Percentiles rank a stretch among this genome's conserved stretches.
Conservation (phyloP, 2,797 vertebrate species). For the Gymnoscopelus microlampas region DNA sequence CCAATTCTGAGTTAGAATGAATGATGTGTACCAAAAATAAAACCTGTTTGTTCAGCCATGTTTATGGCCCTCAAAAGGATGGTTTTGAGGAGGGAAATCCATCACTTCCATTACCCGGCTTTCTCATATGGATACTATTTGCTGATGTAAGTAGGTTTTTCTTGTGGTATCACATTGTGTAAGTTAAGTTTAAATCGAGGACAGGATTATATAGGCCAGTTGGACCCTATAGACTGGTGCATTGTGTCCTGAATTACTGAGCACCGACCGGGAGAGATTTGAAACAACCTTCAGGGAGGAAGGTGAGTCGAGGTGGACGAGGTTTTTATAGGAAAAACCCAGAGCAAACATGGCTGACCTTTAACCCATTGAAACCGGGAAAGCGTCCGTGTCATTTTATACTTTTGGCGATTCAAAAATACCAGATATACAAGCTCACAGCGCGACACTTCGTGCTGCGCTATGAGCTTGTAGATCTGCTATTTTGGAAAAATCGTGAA, state of each 20-base stretch:
- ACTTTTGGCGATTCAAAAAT: too few relatives aligned
- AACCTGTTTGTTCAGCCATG: slow-evolving; percentile 31
- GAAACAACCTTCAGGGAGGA: slow-evolving; percentile 64
- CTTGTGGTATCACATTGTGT: slow-evolving; percentile 24
- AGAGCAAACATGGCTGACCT: slow-evolving; percentile 72
- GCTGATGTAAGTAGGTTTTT: slow-evolving; percentile 51
- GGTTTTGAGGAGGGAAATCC: slow-evolving; percentile 23
- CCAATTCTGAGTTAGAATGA: background rate
- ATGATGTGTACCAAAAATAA: slow-evolving; percentile 23
- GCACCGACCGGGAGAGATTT: slow-evolving; percentile 56
- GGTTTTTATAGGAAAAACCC: slow-evolving; percentile 50
- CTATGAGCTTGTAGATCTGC: too few relatives aligned
- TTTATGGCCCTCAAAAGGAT: slow-evolving; percentile 21
- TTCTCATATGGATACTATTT: slow-evolving; percentile 24
- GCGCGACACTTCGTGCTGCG: too few relatives aligned
- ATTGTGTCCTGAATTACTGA: slow-evolving; percentile 68
- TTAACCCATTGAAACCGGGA: slow-evolving; percentile 54
- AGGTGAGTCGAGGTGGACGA: slow-evolving; percentile 58
- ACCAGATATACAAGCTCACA: too few relatives aligned
- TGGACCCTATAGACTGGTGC: slow-evolving; percentile 61
- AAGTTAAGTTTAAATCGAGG: slow-evolving; percentile 47
- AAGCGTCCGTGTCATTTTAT: too few relatives aligned
- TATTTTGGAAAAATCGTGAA: too few relatives aligned
- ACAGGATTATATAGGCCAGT: slow-evolving; percentile 51
- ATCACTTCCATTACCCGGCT: slow-evolving; percentile 19